Percentiles rank a stretch among this genome's conserved stretches.
phyloP scores from a whole-genome alignment of 92 coral and sea anemone species.

The Epizoanthus scotinus region DNA sequence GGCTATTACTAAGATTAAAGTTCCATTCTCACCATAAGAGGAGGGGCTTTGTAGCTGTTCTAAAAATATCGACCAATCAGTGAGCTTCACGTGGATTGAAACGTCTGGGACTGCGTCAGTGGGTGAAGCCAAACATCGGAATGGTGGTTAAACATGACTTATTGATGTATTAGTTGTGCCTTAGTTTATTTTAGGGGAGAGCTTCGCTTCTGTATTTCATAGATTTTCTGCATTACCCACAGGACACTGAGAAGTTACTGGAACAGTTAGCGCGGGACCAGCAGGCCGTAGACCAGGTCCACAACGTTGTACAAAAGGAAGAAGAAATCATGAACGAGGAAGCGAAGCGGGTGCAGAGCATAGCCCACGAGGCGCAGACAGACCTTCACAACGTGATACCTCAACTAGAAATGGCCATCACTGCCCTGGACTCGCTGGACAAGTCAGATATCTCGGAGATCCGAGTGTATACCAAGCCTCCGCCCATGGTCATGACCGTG shows the following conservation, averaged over 20 bases:
- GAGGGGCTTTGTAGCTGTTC: too few species aligned
- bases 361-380: slow-evolving; percentile 93
- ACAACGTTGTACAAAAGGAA: slow-evolving; percentile 86
- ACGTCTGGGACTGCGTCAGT: too few species aligned
- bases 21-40: too few species aligned
- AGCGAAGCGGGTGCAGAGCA: slow-evolving; percentile 82
- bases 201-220: too few species aligned
- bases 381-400: slow-evolving; percentile 92
- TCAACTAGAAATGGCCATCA: slow-evolving; percentile 76
- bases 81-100: too few species aligned
- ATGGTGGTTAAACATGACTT: too few species aligned
- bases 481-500: slow-evolving; percentile 98
- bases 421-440: slow-evolving; percentile 86
- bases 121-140: too few species aligned
- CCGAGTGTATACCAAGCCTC: slow-evolving; percentile 98
- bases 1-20: too few species aligned
- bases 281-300: slow-evolving; percentile 94
- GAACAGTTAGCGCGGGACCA: slow-evolving; percentile 97
- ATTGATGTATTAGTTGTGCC: not conserved
- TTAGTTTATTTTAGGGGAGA: not conserved
- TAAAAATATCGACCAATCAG: too few species aligned
- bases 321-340: slow-evolving; percentile 92
- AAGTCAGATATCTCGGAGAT: slow-evolving; percentile 98
- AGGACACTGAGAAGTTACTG: slow-evolving; percentile 92
- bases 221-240: not conserved